Base-by-base conservation (phyloP, 2,888 invertebrate species). In the Sminthurinus aureus region DNA sequence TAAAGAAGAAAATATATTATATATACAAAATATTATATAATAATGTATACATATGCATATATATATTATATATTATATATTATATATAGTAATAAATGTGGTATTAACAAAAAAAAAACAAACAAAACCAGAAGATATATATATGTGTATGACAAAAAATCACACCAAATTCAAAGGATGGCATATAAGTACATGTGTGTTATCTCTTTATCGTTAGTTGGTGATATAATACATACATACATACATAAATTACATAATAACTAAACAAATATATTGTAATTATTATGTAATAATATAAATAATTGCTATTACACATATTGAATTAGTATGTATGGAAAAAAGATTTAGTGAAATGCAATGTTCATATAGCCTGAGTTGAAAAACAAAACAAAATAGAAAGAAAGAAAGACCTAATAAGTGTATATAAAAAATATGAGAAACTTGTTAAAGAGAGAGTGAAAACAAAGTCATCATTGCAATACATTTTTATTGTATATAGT, bases 281-380 rank as follows among this genome's bases (percentile, higher is more conserved):
- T 58, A 18, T n/a, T 73, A 73, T 71, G 12, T 73, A 73, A 24
- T 13, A 58, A 58, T 58, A 58, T 52, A 52, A 8, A 52, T 52
- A 58, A 38, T 38, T 38, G 38, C 38, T 38, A 38, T 38, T 38
- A 38, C 38, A 38, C 38, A 38, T 38, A 38, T 38, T 38, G 38
- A 38, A 38, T 38, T 38, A 38, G 38, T 38, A 38, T 38, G 38
- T 38, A 38, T 38, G 38, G 6, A 38, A 38, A 38, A 38, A 38
- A 38, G 6, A 38, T 4, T 38, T 38, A 38, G 38, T 38, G 38
- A 38, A 38, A 58, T 73, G 73, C 38, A 73, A 73, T 26, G 66
- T 78, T 64, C 64, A 78, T 87, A 87, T 87, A 87, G 87, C 87
- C 87, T 87, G 87, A 86, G 85, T 85, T 38, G 38, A 38, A 38